Evolutionary conservation across 2,888 invertebrate species (phyloP).

Genomic region (Thalpophila matura): DNA sequence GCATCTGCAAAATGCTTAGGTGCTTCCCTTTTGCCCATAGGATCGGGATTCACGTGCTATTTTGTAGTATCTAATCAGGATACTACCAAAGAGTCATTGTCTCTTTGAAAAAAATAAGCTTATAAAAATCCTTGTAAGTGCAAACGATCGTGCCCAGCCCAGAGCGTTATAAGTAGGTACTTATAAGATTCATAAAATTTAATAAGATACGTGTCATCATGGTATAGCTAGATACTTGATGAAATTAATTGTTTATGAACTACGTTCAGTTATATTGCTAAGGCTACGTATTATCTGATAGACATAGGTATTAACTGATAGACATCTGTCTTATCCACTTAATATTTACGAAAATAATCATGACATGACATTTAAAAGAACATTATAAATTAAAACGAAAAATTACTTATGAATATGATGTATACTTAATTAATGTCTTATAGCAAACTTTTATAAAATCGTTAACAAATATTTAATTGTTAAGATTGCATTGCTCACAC

Average conservation of each 20-base stretch:
- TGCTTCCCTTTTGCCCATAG: not conserved
- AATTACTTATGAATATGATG: no score
- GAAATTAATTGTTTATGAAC: not conserved
- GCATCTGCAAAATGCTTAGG: slow-evolving; percentile 1
- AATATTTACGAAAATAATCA: slow-evolving; percentile 10
- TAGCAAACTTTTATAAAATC: no score
- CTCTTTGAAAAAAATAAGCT: not conserved
- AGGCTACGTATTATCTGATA: not conserved
- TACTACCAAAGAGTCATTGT: not conserved
- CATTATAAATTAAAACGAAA: no score
- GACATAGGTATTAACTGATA: slow-evolving; percentile 7
- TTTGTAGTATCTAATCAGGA: not conserved
- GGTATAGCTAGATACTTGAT: not conserved
- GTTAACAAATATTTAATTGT: no score
- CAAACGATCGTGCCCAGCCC: no score
- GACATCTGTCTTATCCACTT: not conserved
- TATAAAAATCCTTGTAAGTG: no score
- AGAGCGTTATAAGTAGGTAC: not conserved
- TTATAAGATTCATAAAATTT: not conserved
- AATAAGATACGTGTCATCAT: slow-evolving; percentile 10
- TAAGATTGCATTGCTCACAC: no score
- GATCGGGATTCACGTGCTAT: not conserved
- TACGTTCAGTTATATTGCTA: not conserved
- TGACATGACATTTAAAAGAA: slow-evolving; percentile 7
- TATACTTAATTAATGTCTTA: no score